phyloP scores from a whole-genome alignment of 2,797 vertebrate species.

The Hyperoplus immaculatus region DNA sequence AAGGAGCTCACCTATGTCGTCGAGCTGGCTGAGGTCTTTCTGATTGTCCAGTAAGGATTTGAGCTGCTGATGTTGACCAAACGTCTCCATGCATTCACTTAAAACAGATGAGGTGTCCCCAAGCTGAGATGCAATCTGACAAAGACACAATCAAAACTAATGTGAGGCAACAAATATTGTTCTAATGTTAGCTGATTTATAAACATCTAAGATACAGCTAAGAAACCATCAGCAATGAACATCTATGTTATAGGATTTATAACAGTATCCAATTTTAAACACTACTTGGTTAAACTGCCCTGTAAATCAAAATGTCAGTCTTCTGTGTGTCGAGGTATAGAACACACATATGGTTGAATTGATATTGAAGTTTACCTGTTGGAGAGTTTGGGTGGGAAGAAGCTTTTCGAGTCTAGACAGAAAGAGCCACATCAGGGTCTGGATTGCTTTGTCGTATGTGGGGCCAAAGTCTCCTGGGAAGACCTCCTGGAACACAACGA shows the following conservation, averaged over 20 bases:
- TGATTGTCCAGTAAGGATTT: conserved; percentile 72
- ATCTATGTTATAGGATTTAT: not conserved
- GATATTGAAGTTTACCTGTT: conserved; percentile 64
- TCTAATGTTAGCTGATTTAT: not conserved
- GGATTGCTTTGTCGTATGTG: conserved; percentile 83
- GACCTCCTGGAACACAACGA: conserved; percentile 76
- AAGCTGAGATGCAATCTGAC: conserved; percentile 77
- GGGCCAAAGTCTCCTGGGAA: conserved; percentile 88
- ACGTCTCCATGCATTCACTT: conserved; percentile 74
- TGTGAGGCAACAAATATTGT: not conserved
- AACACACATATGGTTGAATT: not conserved
- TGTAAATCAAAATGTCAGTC: not conserved
- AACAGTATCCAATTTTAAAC: not conserved
- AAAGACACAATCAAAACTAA: conserved; percentile 11
- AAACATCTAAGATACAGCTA: not conserved
- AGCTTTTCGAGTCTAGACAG: conserved; percentile 86
- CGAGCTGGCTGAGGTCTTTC: conserved; percentile 74
- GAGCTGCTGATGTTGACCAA: conserved; percentile 72
- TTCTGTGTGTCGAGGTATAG: not conserved
- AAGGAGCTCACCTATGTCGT: conserved; percentile 72
- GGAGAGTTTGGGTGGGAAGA: conserved; percentile 77
- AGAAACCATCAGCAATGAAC: not conserved
- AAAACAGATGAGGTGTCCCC: conserved; percentile 71
- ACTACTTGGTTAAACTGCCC: not conserved
- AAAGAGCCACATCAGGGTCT: conserved; percentile 87